Evolutionary conservation across 1,140 invertebrate species (phyloP), one percentile per base, ranked within the genome.

Genomic region (Sinella curviseta): DNA sequence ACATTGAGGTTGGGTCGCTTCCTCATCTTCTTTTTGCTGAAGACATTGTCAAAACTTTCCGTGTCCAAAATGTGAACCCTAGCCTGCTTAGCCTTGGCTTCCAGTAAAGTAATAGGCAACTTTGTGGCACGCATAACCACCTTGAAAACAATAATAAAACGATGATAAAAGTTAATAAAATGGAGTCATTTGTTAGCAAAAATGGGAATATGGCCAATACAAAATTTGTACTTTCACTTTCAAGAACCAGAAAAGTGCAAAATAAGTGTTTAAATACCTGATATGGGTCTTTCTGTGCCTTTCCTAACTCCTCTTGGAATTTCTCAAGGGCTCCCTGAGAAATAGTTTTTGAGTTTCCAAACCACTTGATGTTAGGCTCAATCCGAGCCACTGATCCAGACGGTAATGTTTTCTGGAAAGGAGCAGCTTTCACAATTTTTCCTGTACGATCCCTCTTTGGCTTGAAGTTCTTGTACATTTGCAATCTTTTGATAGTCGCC

Each of bases 381-480:
- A 99, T 93, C 73, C 98, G 89, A 39, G 97, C 96, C 84, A 94
- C 90, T 1, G 95, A 94, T 30, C 98, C 98, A 76, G 95, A 93
- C n/a, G 92, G 87, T 20, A 97, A 86, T 86, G 91, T 92, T 54
- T 92, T 93, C 92, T 99, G 95, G 86, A 97, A 99, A 1, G 97
- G 97, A 3, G 98, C 98, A 35, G 97, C 92, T 77, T 91, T 93
- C 14, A 98, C 88, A 70, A 99, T 98, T 90, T 98, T 95, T 35
- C 98, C 98, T 67, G 89, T 90, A 84, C 90, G 92, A 88, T 99
- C 92, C 78, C 97, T 91, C 86, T 96, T 97, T 4, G 98, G 91
- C 89, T 98, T 99, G 86, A 94, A 96, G 87, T 97, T 97, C 81
- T 95, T 93, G 88, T 99, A 99, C 96, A 99, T 99, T 86, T 97